Conservation (phyloP, 2,888 invertebrate species). For the Athalia cordata region DNA sequence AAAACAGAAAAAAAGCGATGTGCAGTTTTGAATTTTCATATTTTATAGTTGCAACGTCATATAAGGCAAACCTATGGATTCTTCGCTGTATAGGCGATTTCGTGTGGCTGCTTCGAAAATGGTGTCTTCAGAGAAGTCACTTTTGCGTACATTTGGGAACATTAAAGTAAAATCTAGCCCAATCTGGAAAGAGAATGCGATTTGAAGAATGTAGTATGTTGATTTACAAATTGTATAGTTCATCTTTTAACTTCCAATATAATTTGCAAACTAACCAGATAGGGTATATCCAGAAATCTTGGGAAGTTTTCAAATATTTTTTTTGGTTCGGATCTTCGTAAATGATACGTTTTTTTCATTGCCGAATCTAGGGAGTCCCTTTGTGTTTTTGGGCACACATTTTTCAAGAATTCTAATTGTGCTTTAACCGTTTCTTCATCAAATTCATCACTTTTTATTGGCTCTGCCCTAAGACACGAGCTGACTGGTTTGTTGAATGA, state of each 20-base stretch:
- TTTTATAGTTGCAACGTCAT: conserved; percentile 29
- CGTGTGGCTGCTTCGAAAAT: conserved; percentile 45
- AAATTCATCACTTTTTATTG: not conserved
- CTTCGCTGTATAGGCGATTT: conserved; percentile 18
- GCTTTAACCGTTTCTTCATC: not conserved
- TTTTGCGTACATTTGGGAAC: conserved; percentile 33
- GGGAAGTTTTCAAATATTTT: not conserved
- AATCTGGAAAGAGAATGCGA: conserved; percentile 31
- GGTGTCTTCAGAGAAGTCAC: conserved; percentile 30
- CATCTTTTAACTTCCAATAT: not conserved
- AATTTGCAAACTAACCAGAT: not conserved
- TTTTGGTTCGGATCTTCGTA: not conserved
- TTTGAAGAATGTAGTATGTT: not conserved
- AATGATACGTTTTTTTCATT: conserved; percentile 4
- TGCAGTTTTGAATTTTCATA: not conserved
- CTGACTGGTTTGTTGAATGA: too few relatives aligned
- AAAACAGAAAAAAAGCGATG: too few relatives aligned
- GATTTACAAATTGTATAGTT: not conserved
- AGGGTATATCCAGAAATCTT: conserved; percentile 18
- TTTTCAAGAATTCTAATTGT: not conserved
- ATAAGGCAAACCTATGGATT: conserved; percentile 6
- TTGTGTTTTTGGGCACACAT: conserved; percentile 7
- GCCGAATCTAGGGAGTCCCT: not conserved
- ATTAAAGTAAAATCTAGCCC: conserved; percentile 40
- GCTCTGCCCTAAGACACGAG: not conserved